phyloP scores from a whole-genome alignment of 1,140 invertebrate species.

The Lordiphosa clarofinis region DNA sequence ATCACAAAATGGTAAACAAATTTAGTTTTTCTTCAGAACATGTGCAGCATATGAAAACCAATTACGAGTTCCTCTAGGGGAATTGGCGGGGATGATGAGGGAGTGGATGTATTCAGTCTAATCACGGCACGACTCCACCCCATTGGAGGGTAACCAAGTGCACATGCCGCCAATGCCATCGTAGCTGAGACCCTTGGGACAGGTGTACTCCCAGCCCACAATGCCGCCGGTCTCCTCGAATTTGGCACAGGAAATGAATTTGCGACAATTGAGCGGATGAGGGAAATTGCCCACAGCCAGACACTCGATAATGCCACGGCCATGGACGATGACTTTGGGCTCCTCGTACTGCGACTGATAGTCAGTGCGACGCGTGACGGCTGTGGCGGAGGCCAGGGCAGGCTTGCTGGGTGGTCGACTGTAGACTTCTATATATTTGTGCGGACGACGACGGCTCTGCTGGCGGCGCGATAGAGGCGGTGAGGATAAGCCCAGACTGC shows the following conservation, averaged over 20 bases:
- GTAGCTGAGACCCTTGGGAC: constrained; percentile 90
- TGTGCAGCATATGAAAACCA: constrained; percentile 3
- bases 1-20: constrained; percentile 39
- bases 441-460: constrained; percentile 61
- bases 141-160: constrained; percentile 87
- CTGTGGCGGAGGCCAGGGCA: constrained; percentile 27
- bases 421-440: constrained; percentile 64
- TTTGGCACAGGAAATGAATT: constrained; percentile 92
- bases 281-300: constrained; percentile 93
- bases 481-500: constrained; percentile 14
- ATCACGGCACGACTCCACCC: constrained; percentile 83
- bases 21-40: constrained; percentile 22
- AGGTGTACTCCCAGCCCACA: constrained; percentile 92
- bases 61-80: not conserved
- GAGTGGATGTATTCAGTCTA: constrained; percentile 44
- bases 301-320: constrained; percentile 86
- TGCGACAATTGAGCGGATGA: constrained; percentile 91
- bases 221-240: constrained; percentile 87
- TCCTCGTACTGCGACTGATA: constrained; percentile 18
- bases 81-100: constrained; percentile 3
- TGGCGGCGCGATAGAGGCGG: constrained; percentile 49
- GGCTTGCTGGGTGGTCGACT: constrained; percentile 51
- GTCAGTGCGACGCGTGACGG: constrained; percentile 6
- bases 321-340: constrained; percentile 77
- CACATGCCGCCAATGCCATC: constrained; percentile 94